Evolutionary conservation across 2,797 vertebrate species (phyloP).

Genomic region (Jordanella pulchra): DNA sequence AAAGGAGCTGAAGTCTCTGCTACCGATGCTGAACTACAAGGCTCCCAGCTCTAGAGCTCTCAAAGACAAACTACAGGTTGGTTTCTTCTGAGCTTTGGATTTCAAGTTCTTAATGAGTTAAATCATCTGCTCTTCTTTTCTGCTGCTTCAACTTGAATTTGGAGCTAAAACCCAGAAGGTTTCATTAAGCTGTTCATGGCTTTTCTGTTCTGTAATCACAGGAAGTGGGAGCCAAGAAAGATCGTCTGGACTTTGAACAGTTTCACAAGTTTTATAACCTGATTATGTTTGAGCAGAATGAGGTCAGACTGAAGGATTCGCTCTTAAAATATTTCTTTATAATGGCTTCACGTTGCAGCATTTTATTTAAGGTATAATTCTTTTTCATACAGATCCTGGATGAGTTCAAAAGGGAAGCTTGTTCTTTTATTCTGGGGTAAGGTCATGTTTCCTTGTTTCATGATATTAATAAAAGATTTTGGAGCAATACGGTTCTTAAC

Average conservation of each 20-base stretch:
- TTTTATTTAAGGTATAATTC: background rate
- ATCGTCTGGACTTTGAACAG: constrained; percentile 92
- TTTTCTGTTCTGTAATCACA: constrained; percentile 59
- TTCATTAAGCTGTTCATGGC: background rate
- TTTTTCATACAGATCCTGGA: constrained; percentile 86
- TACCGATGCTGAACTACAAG: constrained; percentile 93
- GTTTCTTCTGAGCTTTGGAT: constrained; percentile 13
- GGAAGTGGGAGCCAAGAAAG: constrained; percentile 89
- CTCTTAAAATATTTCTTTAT: background rate
- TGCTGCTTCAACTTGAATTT: no score
- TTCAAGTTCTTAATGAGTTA: background rate
- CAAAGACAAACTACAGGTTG: constrained; percentile 91
- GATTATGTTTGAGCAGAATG: constrained; percentile 95
- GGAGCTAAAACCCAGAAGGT: background rate
- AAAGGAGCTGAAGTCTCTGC: constrained; percentile 90
- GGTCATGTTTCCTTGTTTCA: constrained; percentile 13
- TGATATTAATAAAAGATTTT: background rate
- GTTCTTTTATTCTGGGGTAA: constrained; percentile 96
- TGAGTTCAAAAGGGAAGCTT: constrained; percentile 93
- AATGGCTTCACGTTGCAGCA: background rate
- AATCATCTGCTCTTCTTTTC: no score
- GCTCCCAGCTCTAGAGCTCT: constrained; percentile 82
- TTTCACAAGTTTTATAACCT: constrained; percentile 97
- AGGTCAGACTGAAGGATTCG: constrained; percentile 75
- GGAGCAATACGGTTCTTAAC: background rate